Evolutionary conservation across 2,113 vertebrate genomes (phyloP).

Genomic region (Isichthys henryi): DNA sequence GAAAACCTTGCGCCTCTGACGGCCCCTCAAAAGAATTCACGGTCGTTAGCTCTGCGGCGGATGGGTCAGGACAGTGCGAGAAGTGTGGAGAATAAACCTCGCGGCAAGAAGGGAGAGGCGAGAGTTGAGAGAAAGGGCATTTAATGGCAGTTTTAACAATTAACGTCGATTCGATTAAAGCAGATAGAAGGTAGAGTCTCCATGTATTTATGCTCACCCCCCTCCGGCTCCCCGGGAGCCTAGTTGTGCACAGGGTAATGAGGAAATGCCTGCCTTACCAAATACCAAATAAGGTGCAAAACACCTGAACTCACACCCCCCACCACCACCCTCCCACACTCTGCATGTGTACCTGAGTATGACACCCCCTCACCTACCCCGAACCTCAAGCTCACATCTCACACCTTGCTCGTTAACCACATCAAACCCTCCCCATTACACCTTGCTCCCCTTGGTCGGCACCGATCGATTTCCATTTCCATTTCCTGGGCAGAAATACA

Average conservation of each 20-base stretch:
- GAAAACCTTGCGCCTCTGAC: not conserved
- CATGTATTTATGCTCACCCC: not conserved
- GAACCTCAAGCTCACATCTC: constrained; percentile 23
- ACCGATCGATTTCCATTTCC: constrained; percentile 71
- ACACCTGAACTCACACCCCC: not conserved
- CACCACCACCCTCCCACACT: not conserved
- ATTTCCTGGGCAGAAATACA: constrained; percentile 58
- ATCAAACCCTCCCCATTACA: not conserved
- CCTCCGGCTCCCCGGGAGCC: not conserved
- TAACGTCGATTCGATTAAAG: not conserved
- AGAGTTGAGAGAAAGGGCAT: not conserved
- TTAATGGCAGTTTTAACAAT: not conserved
- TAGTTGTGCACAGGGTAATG: not conserved
- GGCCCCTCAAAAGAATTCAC: not conserved
- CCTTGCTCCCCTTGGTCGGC: constrained; percentile 48
- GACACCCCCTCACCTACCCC: constrained; percentile 32
- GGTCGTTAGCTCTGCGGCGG: not conserved
- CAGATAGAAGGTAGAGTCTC: not conserved
- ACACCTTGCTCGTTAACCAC: constrained; percentile 53
- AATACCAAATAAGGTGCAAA: not conserved
- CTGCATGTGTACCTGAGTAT: constrained; percentile 37
- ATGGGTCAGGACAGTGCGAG: not conserved
- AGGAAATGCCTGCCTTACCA: not conserved
- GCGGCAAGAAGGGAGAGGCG: not conserved
- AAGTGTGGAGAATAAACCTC: not conserved